Evolutionary conservation across 1,140 invertebrate species (phyloP).

Genomic region (Dreissena rostriformis): DNA sequence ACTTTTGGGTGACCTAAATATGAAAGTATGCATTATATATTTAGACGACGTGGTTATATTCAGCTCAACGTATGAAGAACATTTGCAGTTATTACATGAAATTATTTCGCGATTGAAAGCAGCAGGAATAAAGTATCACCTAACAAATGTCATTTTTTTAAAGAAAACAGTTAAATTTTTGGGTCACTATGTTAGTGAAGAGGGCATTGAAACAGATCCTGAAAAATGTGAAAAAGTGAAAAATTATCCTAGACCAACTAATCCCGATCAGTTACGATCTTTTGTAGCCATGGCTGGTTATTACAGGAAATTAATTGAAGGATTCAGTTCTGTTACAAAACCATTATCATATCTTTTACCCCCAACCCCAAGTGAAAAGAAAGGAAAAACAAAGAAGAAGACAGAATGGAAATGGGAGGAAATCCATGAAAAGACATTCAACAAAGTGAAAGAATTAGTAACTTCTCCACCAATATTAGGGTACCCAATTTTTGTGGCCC

Average conservation of each 20-base stretch:
- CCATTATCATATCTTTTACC: constrained; percentile 68
- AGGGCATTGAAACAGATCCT: constrained; percentile 74
- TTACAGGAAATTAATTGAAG: constrained; percentile 78
- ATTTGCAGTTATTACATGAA: constrained; percentile 50
- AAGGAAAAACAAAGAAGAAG: not conserved
- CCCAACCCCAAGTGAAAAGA: constrained; percentile 27
- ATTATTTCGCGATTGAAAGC: constrained; percentile 63
- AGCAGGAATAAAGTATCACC: constrained; percentile 52
- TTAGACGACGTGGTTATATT: constrained; percentile 65
- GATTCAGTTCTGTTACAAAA: constrained; percentile 70
- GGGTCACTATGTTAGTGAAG: constrained; percentile 60
- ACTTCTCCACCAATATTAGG: constrained; percentile 33
- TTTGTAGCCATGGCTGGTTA: constrained; percentile 82
- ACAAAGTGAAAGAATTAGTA: constrained; percentile 14
- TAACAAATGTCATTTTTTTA: constrained; percentile 59
- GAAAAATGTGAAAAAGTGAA: constrained; percentile 79
- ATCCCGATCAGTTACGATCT: constrained; percentile 74
- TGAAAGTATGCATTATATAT: constrained; percentile 58
- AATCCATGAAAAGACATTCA: constrained; percentile 24
- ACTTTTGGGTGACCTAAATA: constrained; percentile 47
- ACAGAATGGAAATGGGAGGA: constrained; percentile 9
- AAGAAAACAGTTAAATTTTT: constrained; percentile 45
- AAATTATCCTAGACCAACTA: constrained; percentile 66
- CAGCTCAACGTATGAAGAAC: constrained; percentile 44
- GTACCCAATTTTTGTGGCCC: constrained; percentile 23